Conservation (phyloP, 2,888 invertebrate genomes). For the Agelastica alni region DNA sequence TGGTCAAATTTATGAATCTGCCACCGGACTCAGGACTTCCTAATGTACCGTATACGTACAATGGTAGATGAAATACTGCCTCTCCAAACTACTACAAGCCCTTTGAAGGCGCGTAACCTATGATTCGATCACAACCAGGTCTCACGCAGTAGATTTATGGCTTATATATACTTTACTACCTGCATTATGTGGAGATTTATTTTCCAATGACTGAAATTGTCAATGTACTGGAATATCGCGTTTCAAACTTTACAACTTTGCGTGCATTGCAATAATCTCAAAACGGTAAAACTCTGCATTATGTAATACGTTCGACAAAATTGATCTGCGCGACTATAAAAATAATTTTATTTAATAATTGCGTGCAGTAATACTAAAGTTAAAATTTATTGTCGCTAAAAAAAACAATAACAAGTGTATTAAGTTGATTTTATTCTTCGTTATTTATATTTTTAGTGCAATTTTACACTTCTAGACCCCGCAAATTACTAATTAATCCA, state of each 20-base stretch:
- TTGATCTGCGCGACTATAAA: too few relatives aligned
- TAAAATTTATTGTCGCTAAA: too few relatives aligned
- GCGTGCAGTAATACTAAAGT: too few relatives aligned
- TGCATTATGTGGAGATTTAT: slow-evolving; percentile 32
- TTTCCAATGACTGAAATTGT: slow-evolving; percentile 15
- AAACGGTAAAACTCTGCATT: too few relatives aligned
- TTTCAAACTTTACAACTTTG: slow-evolving; percentile 2
- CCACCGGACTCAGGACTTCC: slow-evolving; percentile 23
- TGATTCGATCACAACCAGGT: slow-evolving; percentile 33
- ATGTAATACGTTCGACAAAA: too few relatives aligned
- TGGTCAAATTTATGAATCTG: slow-evolving; percentile 31
- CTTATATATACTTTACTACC: slow-evolving; percentile 32
- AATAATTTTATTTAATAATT: too few relatives aligned
- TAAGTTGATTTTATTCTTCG: too few relatives aligned
- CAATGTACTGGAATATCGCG: slow-evolving; percentile 9
- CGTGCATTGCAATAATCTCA: too few relatives aligned
- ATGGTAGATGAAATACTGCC: slow-evolving; percentile 30
- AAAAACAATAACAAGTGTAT: too few relatives aligned
- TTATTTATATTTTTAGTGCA: too few relatives aligned
- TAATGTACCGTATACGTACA: slow-evolving; percentile 25
- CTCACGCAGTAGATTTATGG: slow-evolving; percentile 25
- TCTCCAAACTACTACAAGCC: slow-evolving; percentile 28
- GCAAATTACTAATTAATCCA: too few relatives aligned
- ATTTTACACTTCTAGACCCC: too few relatives aligned
- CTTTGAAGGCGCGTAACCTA: slow-evolving; percentile 32